A percentile compares a stretch with the other conserved stretches of the same genome.
These are phyloP conservation scores for Homarus gammarus DNA, from an alignment of 2,888 invertebrate species.

Conservation along the genomic window DNA sequence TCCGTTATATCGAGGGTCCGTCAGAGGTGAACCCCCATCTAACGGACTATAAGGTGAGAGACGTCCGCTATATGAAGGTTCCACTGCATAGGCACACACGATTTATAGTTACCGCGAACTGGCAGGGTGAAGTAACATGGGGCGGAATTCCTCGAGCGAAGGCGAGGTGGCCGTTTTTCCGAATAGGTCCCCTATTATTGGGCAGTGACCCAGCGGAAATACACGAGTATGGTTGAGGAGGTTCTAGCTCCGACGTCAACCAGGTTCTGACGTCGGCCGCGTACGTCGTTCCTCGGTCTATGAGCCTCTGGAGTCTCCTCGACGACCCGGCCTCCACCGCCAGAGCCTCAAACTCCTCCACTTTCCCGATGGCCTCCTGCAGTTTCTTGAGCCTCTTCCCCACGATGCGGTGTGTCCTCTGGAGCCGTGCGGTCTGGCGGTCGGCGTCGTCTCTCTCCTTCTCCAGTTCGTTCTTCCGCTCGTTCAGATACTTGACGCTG, in stretches of 20 bases:
- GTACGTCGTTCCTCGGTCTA: not conserved
- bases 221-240: too few species aligned
- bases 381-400: not conserved
- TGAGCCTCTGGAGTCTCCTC: not conserved
- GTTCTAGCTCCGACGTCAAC: not conserved
- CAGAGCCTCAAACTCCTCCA: constrained; percentile 4
- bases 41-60: too few species aligned
- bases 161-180: too few species aligned
- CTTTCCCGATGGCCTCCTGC: not conserved
- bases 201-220: too few species aligned
- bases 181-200: too few species aligned
- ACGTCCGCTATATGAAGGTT: too few species aligned
- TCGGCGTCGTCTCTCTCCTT: not conserved
- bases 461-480: not conserved
- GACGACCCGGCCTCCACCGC: not conserved
- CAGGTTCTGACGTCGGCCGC: not conserved
- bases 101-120: too few species aligned
- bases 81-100: too few species aligned
- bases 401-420: not conserved
- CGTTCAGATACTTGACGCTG: not conserved
- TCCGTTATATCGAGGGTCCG: too few species aligned
- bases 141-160: too few species aligned
- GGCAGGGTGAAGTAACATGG: too few species aligned
- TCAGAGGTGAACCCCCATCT: too few species aligned
- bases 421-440: not conserved